Evolutionary conservation across 2,797 vertebrate species (phyloP).

Genomic region (Sternotherus odoratus): DNA sequence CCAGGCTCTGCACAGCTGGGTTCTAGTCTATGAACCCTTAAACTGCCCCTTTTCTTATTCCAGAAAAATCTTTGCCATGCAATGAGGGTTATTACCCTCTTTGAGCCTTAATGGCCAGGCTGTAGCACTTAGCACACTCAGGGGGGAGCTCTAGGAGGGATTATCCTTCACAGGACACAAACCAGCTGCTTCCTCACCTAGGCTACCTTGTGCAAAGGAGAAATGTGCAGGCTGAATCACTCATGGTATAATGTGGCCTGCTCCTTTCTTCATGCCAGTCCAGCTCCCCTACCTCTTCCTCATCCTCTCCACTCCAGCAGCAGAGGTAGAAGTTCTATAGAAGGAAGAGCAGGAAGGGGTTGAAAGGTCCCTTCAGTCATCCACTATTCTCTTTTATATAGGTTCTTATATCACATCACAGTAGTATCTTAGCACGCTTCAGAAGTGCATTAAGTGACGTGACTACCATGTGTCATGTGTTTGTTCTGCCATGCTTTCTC

Average conservation of each 20-base stretch:
- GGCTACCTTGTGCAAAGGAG: slow-evolving; percentile 14
- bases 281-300: rapidly evolving
- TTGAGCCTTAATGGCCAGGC: neutral
- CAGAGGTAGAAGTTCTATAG: neutral
- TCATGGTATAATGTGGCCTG: neutral
- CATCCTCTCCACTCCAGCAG: neutral
- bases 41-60: neutral
- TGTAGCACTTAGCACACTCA: neutral
- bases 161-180: neutral
- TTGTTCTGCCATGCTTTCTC: neutral
- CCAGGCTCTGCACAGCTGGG: neutral
- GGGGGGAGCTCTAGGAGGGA: neutral
- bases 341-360: neutral
- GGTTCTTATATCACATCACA: rapidly evolving
- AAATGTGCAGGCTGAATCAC: neutral
- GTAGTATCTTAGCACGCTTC: rapidly evolving
- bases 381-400: neutral
- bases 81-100: neutral
- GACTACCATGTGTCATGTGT: neutral
- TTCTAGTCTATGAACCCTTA: neutral
- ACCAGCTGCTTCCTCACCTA: neutral
- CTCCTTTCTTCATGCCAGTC: neutral
- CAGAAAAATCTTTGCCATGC: neutral
- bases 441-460: neutral
- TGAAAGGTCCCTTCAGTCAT: neutral